A percentile compares a stretch with the other conserved stretches of the same genome.
phyloP scores from a whole-genome alignment of 2,797 vertebrate species.

The Diplodus sargus region DNA sequence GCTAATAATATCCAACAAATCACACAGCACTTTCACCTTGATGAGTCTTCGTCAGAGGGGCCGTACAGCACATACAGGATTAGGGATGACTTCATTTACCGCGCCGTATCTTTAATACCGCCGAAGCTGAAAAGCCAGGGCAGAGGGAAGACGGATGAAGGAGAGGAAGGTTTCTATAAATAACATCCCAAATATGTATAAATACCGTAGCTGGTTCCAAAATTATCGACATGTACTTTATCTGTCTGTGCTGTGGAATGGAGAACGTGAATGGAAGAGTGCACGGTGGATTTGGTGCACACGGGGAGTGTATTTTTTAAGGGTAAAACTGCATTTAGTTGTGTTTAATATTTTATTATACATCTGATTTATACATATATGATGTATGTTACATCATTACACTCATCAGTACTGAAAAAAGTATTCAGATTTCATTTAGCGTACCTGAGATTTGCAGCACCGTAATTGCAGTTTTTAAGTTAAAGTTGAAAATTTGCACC shows the following conservation, averaged over 20 bases:
- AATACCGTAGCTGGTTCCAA: constrained; percentile 30
- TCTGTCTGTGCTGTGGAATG: constrained; percentile 1
- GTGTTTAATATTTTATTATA: neutral
- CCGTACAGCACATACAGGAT: constrained; percentile 50
- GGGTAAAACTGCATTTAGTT: neutral
- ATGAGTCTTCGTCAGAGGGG: constrained; percentile 52
- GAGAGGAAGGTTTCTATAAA: constrained; percentile 40
- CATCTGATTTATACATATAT: neutral
- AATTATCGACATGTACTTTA: constrained; percentile 12
- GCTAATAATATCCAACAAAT: constrained; percentile 71
- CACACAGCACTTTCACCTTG: constrained; percentile 62
- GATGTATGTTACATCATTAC: neutral
- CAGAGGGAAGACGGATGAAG: constrained; percentile 37
- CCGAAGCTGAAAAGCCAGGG: constrained; percentile 47
- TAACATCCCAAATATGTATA: constrained; percentile 45
- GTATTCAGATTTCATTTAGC: neutral
- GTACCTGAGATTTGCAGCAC: neutral
- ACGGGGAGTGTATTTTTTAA: neutral
- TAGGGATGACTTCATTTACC: constrained; percentile 63
- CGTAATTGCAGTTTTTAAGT: neutral
- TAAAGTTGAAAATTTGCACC: neutral
- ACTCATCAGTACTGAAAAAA: neutral
- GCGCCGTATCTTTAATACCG: constrained; percentile 32
- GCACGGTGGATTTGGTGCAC: too few relatives aligned
- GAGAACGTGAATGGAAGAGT: neutral